Percentiles rank a stretch among this genome's conserved stretches.
These are phyloP conservation scores for Cololabis saira DNA, from an alignment of 2,113 vertebrate species.

Conservation along the genomic window DNA sequence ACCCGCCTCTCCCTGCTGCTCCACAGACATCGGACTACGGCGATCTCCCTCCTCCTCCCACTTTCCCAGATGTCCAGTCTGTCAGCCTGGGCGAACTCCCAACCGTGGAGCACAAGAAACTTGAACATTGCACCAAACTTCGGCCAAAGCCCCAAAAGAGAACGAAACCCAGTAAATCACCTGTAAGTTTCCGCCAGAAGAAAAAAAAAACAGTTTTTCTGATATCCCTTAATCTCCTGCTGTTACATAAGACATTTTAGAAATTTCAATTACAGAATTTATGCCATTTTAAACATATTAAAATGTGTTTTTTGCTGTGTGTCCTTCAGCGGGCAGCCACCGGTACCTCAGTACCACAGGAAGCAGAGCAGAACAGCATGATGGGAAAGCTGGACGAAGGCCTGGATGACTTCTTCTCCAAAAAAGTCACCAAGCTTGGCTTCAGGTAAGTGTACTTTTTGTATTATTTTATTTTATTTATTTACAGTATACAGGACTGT, in stretches of 20 bases:
- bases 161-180: constrained; percentile 84
- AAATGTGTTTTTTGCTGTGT: rapidly evolving
- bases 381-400: constrained; percentile 94
- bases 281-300: neutral
- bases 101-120: constrained; percentile 84
- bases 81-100: constrained; percentile 84
- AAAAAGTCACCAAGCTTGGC: constrained; percentile 90
- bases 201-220: neutral
- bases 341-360: constrained; percentile 65
- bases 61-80: constrained; percentile 72
- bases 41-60: constrained; percentile 40
- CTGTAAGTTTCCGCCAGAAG: constrained; percentile 76
- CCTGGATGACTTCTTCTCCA: constrained; percentile 95
- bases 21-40: constrained; percentile 1
- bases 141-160: constrained; percentile 91
- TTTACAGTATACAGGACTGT: too few species aligned
- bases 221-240: too few species aligned
- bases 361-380: constrained; percentile 84
- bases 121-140: constrained; percentile 92
- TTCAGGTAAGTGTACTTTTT: constrained; percentile 64
- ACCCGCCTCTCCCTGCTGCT: constrained; percentile 75
- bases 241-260: too few species aligned
- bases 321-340: constrained; percentile 53
- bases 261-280: too few species aligned
- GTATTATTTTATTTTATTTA: neutral